Evolutionary conservation across 2,797 vertebrate genomes (phyloP).

Genomic region (Nothura maculosa): DNA sequence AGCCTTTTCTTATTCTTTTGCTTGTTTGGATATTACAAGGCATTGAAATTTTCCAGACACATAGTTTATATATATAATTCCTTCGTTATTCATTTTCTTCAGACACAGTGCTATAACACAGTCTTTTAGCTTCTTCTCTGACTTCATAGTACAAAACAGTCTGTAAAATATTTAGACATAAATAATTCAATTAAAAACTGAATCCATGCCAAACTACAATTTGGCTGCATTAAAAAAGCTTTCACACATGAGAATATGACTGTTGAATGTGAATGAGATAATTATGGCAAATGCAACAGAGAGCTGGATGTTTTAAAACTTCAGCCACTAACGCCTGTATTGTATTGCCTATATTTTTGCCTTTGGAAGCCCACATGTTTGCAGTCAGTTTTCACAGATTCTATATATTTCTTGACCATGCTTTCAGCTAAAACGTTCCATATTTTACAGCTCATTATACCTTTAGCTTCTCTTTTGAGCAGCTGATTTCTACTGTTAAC

Average conservation of each 20-base stretch:
- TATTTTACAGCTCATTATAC: neutral
- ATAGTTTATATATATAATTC: neutral
- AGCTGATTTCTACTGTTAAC: neutral
- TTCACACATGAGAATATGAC: neutral
- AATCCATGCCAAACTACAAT: neutral
- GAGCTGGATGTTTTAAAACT: neutral
- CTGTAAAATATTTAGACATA: neutral
- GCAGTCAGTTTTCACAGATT: neutral
- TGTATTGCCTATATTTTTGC: conserved; percentile 13
- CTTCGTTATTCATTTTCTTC: neutral
- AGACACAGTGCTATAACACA: neutral
- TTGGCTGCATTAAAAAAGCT: neutral
- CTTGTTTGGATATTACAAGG: neutral
- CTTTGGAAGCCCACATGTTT: neutral
- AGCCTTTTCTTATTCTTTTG: neutral
- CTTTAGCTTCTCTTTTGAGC: neutral
- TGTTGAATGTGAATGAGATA: neutral
- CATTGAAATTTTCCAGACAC: neutral
- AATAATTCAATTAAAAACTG: neutral
- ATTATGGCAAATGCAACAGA: neutral
- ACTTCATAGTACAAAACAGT: neutral
- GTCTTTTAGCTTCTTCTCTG: neutral
- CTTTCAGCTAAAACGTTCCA: neutral
- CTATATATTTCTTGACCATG: neutral
- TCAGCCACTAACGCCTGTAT: neutral